phyloP scores from a whole-genome alignment of 2,888 invertebrate genomes.

The Hypselothyrea guttata region DNA sequence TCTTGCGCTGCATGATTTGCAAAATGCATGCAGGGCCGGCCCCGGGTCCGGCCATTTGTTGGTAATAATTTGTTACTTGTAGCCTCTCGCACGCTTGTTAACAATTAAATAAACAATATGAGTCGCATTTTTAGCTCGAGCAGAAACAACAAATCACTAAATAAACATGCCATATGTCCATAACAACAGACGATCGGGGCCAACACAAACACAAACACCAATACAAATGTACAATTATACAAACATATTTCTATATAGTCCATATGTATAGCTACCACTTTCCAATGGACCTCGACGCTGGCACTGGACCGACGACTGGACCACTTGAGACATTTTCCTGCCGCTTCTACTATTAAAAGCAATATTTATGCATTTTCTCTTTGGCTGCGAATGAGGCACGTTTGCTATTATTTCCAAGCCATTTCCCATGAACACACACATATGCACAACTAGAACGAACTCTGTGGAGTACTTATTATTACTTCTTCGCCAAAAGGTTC shows the following conservation, averaged over 20 bases:
- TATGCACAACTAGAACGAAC: constrained; percentile 30
- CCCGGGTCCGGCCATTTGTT: constrained; percentile 25
- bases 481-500: constrained; percentile 7
- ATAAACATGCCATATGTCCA: constrained; percentile 60
- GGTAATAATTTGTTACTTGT: constrained; percentile 72
- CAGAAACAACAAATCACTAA: constrained; percentile 74
- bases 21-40: constrained; percentile 47
- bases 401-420: constrained; percentile 73
- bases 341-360: constrained; percentile 59
- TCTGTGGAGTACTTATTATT: constrained; percentile 49
- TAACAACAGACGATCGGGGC: constrained; percentile 42
- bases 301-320: constrained; percentile 24
- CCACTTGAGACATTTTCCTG: constrained; percentile 66
- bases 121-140: constrained; percentile 51
- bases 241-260: too few relatives aligned
- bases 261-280: constrained; percentile 52
- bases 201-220: constrained; percentile 52
- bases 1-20: constrained; percentile 62
- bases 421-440: constrained; percentile 77
- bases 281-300: constrained; percentile 28
- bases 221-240: neutral
- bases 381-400: constrained; percentile 53
- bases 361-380: constrained; percentile 74
- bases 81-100: constrained; percentile 67
- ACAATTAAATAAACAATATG: constrained; percentile 78